A percentile compares a stretch with the other conserved stretches of the same genome.
phyloP scores from a whole-genome alignment of 2,888 invertebrate species.

The Hipparchia semele region DNA sequence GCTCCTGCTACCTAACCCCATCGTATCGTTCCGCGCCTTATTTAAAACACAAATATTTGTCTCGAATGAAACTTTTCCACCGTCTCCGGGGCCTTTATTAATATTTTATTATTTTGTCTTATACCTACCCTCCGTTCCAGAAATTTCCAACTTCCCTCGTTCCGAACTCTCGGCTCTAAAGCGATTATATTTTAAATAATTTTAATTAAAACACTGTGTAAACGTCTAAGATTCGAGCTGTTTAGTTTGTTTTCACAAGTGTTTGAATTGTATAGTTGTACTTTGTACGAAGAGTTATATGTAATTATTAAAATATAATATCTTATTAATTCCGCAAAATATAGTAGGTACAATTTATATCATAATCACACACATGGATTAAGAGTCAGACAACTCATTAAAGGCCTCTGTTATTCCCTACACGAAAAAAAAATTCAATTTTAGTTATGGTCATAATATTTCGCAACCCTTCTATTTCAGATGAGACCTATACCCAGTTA shows the following conservation, averaged over 20 bases:
- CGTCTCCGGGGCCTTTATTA: slow-evolving; percentile 80
- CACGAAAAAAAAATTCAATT: too few relatives aligned
- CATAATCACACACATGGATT: too few relatives aligned
- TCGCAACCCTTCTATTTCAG: too few relatives aligned
- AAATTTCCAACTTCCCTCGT: slow-evolving; percentile 79
- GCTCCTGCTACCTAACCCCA: slow-evolving; percentile 53
- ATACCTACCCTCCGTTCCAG: slow-evolving; percentile 70
- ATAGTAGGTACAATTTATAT: too few relatives aligned
- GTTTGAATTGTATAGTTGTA: slow-evolving; percentile 37
- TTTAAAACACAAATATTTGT: slow-evolving; percentile 83
- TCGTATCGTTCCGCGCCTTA: slow-evolving; percentile 75
- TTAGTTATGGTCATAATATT: too few relatives aligned
- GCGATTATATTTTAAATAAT: slow-evolving; percentile 83
- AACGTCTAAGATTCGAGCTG: slow-evolving; percentile 62
- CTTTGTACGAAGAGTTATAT: slow-evolving; percentile 22
- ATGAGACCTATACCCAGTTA: too few relatives aligned
- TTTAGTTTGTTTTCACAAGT: slow-evolving; percentile 50
- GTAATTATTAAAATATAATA: slow-evolving; percentile 7
- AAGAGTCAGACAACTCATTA: too few relatives aligned
- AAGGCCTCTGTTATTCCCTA: too few relatives aligned
- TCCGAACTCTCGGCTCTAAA: slow-evolving; percentile 74
- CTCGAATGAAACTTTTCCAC: slow-evolving; percentile 74
- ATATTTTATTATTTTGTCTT: slow-evolving; percentile 84
- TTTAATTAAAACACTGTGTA: slow-evolving; percentile 82
- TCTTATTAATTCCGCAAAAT: not conserved